Base-by-base conservation (phyloP, 2,797 vertebrate genomes). In the Netta rufina region DNA sequence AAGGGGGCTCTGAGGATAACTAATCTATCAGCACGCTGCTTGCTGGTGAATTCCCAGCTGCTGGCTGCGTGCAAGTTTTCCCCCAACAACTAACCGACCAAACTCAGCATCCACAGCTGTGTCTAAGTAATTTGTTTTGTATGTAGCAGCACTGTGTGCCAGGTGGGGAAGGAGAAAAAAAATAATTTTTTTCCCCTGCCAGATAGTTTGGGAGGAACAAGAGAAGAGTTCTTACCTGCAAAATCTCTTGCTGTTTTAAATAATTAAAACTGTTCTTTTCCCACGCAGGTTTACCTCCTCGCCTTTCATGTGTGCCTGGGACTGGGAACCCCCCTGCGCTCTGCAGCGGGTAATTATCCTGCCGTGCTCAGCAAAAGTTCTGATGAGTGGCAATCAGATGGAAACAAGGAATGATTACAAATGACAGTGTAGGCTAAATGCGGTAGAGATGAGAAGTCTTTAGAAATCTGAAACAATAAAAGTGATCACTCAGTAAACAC, bases 361-460 rank as follows among this genome's bases (percentile, higher is more conserved):
- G 56, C 77, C 6, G 8, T 81, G 70, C 33, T 88, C 65, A 87
- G 72, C 66, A 78, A 41, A 95, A 91, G 33, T 87, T 93, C 82
- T 84, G 49, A 86, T 2, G n/a, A 20, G 4, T 41, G 30, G 70
- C 81, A 95, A 82, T 89, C 83, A 96, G 61, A 87, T 76, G 62
- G 54, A 49, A 97, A 70, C 45, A 89, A 51, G 53, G 87, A 82
- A 73, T 80, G 54, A 80, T 91, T 93, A 86, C 71, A 93, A 96
- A 91, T 91, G 64, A 90, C 54, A 89, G 77, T 28, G 41, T 20
- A 76, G 41, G 69, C 41, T 95, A 94, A 92, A 84, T 70, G 49
- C 21, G 69, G 64, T 51, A 70, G 54, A 7, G 49, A 86, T 30
- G 19, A 90, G 51, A 76, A 90, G 15, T 65, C 72, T 87, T 89